Conservation (phyloP, 2,888 invertebrate genomes). For the Cosmorhoe ocellata region DNA sequence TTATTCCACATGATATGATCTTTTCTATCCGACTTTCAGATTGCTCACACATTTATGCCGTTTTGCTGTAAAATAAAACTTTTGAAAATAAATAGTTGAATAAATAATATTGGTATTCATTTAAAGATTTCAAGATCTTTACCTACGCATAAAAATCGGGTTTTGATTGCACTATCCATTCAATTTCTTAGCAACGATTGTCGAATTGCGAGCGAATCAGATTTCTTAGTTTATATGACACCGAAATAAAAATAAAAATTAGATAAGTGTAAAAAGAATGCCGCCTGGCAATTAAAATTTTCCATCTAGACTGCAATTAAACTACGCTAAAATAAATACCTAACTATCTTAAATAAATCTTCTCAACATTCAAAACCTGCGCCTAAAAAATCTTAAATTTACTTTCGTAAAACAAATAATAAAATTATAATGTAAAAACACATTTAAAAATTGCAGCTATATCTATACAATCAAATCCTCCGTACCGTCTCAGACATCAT, state of each 20-base stretch:
- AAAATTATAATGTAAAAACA: constrained; percentile 83
- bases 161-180: constrained; percentile 63
- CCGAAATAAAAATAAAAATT: constrained; percentile 54
- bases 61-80: constrained; percentile 46
- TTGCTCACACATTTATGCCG: constrained; percentile 63
- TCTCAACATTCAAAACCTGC: constrained; percentile 78
- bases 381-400: constrained; percentile 76
- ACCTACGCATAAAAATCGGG: constrained; percentile 47
- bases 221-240: constrained; percentile 66
- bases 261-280: constrained; percentile 43
- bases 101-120: constrained; percentile 32
- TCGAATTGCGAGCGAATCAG: constrained; percentile 52
- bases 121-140: constrained; percentile 47
- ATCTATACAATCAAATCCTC: constrained; percentile 79
- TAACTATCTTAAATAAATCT: constrained; percentile 81
- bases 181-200: constrained; percentile 47
- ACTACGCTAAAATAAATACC: constrained; percentile 82
- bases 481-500: constrained; percentile 79
- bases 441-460: constrained; percentile 80
- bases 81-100: constrained; percentile 39
- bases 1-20: constrained; percentile 79
- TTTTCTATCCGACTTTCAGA: constrained; percentile 62
- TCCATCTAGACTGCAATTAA: constrained; percentile 69
- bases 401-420: constrained; percentile 79
- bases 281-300: constrained; percentile 61